phyloP scores from a whole-genome alignment of 2,888 invertebrate species.

The Maniola hyperantus region DNA sequence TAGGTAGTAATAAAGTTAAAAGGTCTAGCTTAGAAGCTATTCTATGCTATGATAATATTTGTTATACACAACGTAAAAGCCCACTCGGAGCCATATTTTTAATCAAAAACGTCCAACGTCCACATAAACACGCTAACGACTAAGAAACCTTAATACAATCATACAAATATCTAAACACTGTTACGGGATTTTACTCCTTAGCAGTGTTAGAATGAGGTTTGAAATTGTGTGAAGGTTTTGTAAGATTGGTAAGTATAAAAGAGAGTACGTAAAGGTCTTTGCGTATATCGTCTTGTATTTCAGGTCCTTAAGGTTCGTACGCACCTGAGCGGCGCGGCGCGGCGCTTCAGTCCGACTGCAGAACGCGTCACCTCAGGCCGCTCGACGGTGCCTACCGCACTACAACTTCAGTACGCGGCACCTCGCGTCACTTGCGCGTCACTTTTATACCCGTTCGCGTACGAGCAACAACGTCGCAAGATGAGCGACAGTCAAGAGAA shows the following conservation, averaged over 20 bases:
- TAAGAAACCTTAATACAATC: constrained; percentile 4
- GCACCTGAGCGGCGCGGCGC: too few relatives aligned
- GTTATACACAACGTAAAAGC: constrained; percentile 13
- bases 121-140: constrained; percentile 12
- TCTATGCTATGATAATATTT: constrained; percentile 13
- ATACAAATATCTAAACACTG: background rate
- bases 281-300: constrained; percentile 29
- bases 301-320: too few relatives aligned
- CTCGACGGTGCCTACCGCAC: too few relatives aligned
- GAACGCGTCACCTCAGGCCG: too few relatives aligned
- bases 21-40: background rate
- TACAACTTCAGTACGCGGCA: too few relatives aligned
- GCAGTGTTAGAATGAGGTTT: background rate
- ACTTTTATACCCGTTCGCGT: too few relatives aligned
- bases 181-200: constrained; percentile 5
- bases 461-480: too few relatives aligned
- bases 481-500: too few relatives aligned
- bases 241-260: background rate
- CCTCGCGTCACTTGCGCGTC: too few relatives aligned
- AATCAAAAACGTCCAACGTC: constrained; percentile 14
- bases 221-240: background rate
- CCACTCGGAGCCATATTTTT: constrained; percentile 16
- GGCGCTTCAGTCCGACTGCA: too few relatives aligned
- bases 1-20: background rate
- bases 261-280: constrained; percentile 15